These are phyloP conservation scores for Lagenorhynchus albirostris DNA, from an alignment of 2,113 vertebrate species.

Conservation along the genomic window DNA sequence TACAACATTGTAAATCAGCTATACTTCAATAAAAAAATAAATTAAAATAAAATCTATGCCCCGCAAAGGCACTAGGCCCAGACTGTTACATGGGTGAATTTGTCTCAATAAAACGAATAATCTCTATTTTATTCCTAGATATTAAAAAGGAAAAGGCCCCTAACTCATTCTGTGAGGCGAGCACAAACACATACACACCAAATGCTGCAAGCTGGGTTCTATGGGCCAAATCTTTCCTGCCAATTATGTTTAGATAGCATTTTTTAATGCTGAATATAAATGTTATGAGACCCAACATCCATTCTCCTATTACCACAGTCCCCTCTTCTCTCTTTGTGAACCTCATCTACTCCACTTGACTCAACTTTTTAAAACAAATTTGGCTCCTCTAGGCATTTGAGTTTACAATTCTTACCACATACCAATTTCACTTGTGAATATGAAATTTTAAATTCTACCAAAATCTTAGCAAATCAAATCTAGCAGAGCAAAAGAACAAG, in stretches of 20 bases:
- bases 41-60: background rate
- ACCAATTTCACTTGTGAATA: background rate
- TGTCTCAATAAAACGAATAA: background rate
- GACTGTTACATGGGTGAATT: background rate
- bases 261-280: background rate
- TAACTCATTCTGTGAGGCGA: background rate
- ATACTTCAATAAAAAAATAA: background rate
- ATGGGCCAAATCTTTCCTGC: background rate
- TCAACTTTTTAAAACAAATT: background rate
- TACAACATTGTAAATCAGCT: background rate
- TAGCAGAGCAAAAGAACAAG: background rate
- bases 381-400: background rate
- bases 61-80: background rate
- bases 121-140: background rate
- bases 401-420: background rate
- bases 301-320: background rate
- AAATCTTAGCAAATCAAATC: background rate
- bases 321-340: background rate
- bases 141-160: background rate
- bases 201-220: background rate
- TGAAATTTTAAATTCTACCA: background rate
- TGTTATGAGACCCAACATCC: background rate
- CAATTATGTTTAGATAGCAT: background rate
- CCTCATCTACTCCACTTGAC: background rate
- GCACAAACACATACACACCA: background rate